phyloP scores from a whole-genome alignment of 2,113 vertebrate genomes.

The Cyanistes caeruleus region DNA sequence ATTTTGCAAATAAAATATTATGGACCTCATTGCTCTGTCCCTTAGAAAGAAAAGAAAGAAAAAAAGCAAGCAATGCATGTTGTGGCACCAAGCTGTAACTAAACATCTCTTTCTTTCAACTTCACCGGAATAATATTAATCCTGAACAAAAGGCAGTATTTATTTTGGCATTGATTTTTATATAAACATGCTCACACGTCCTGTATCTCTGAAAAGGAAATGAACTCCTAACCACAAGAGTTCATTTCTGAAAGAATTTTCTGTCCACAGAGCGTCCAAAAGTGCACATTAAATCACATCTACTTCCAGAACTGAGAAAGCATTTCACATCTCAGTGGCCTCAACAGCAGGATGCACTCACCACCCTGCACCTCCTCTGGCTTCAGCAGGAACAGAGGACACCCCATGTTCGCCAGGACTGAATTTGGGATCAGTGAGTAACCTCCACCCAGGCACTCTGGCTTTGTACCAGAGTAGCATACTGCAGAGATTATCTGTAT shows the following conservation, averaged over 20 bases:
- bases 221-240: conserved; percentile 4
- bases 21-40: neutral
- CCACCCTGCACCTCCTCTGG: neutral
- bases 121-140: conserved; percentile 40
- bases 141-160: conserved; percentile 32
- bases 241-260: conserved; percentile 9
- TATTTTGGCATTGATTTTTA: conserved; percentile 50
- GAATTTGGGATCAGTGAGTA: neutral
- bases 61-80: neutral
- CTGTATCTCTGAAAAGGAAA: conserved; percentile 14
- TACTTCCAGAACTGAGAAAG: neutral
- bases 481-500: neutral
- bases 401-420: neutral
- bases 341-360: neutral
- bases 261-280: neutral
- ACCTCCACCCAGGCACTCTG: neutral
- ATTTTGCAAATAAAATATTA: neutral
- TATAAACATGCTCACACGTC: neutral
- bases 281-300: neutral
- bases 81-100: conserved; percentile 6
- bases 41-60: neutral
- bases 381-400: neutral
- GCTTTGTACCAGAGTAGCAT: neutral
- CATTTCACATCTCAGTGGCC: neutral
- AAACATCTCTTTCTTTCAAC: conserved; percentile 42